Conservation (phyloP, 2,888 invertebrate species). For the Zele albiditarsus region DNA sequence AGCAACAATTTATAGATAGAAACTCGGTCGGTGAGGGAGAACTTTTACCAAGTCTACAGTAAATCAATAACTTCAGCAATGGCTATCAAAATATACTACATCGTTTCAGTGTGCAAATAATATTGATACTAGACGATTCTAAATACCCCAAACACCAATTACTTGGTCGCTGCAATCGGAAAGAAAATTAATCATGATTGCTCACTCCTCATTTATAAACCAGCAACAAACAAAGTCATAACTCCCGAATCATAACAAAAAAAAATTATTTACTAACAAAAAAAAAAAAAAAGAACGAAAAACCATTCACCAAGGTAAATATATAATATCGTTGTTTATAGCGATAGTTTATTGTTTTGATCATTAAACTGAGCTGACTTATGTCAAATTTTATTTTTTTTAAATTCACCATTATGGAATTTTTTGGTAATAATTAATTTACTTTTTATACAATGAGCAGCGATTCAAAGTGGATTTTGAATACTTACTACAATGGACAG, state of each 20-base stretch:
- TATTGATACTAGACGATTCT: conserved; percentile 19
- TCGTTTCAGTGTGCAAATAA: conserved; percentile 27
- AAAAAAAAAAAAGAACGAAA: neutral
- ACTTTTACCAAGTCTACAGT: conserved; percentile 26
- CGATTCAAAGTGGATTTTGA: conserved; percentile 73
- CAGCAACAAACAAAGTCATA: neutral
- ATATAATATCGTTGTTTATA: neutral
- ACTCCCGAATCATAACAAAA: neutral
- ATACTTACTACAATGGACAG: conserved; percentile 71
- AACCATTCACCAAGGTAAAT: neutral
- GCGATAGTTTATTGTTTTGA: neutral
- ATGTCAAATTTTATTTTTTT: conserved; percentile 1
- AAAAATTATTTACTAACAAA: neutral
- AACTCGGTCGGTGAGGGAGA: conserved; percentile 16
- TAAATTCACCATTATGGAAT: neutral
- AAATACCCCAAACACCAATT: neutral
- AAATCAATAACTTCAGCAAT: conserved; percentile 48
- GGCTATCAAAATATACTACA: conserved; percentile 24
- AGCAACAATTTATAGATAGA: neutral
- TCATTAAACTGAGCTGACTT: neutral
- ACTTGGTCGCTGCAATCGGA: neutral
- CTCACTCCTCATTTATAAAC: neutral
- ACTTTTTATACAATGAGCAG: neutral
- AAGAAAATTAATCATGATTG: neutral
- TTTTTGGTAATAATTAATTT: neutral